Base-by-base conservation (phyloP, 2,888 invertebrate genomes). In the Euplagia quadripunctaria region DNA sequence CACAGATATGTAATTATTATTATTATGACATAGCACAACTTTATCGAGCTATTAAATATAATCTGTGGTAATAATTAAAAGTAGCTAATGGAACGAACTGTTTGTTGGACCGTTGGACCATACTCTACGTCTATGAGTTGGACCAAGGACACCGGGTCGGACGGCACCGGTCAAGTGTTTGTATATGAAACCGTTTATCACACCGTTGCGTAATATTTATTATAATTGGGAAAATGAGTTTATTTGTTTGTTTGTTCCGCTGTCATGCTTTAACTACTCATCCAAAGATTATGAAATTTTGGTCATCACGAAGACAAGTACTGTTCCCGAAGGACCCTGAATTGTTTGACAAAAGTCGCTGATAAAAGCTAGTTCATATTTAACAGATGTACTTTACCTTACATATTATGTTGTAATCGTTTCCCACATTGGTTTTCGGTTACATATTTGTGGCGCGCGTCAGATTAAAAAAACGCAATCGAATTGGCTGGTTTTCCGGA, bases 191-290 rank as follows among this genome's bases (percentile, higher is more conserved):
- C 42, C 14, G 55, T 55, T 43, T 20, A 49, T 61, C 46, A 69
- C 69, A 69, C 49, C 69, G 49, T 69, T 66, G 4, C 31, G 31
- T 66, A 51, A 20, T 49, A 66, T 66, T 61, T 61, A 61, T n/a
- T n/a, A n/a, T n/a, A n/a, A n/a, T n/a, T n/a, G n/a, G n/a, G n/a
- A n/a, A n/a, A n/a, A n/a, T n/a, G n/a, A n/a, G n/a, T n/a, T n/a
- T n/a, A n/a, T n/a, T n/a, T n/a, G n/a, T n/a, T n/a, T n/a, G n/a
- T n/a, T n/a, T n/a, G n/a, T 31, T 1, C 2, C 31, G 31, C 31
- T 31, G 31, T 31, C 31, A 31, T 31, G 31, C 31, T 2, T 31
- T 31, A 31, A 31, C 31, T 31, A 31, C 31, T 31, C 31, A 1
- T 1, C 31, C 31, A 31, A 31, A 31, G 31, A 31, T 31, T 31